A percentile compares a stretch with the other conserved stretches of the same genome.
Evolutionary conservation across 2,797 vertebrate species (phyloP).

Genomic region (Mionectes olivaceus): DNA sequence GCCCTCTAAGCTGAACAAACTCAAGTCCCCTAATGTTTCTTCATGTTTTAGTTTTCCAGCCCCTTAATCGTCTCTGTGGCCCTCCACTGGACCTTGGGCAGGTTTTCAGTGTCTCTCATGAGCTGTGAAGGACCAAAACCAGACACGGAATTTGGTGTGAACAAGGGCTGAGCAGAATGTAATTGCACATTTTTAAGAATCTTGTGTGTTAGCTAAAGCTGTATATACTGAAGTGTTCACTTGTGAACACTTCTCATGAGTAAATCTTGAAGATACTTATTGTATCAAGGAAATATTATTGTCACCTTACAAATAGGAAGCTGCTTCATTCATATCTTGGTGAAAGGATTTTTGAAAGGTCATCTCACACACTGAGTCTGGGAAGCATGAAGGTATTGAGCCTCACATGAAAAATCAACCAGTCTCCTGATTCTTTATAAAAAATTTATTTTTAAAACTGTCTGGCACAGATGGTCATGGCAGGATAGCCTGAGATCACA

Average conservation of each 20-base stretch:
- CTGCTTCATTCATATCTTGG: background rate
- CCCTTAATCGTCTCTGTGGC: background rate
- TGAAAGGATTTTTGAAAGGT: background rate
- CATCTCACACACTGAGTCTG: background rate
- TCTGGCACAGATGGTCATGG: background rate
- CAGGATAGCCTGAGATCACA: conserved; percentile 24
- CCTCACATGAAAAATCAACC: background rate
- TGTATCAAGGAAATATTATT: background rate
- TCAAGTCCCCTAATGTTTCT: accelerated
- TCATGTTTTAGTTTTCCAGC: background rate
- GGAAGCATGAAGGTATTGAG: background rate
- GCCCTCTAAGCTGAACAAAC: background rate
- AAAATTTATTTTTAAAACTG: background rate
- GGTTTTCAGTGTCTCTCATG: background rate
- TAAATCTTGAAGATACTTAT: background rate
- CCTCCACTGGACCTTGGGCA: background rate
- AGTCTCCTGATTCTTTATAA: background rate
- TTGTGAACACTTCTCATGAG: background rate
- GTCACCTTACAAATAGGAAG: background rate
- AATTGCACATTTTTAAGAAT: background rate
- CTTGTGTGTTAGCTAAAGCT: background rate
- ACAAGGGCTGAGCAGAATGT: background rate
- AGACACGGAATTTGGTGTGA: background rate
- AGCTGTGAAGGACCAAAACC: background rate
- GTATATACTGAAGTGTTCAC: background rate